Evolutionary conservation across 2,113 vertebrate species (phyloP), one percentile per base, ranked within the genome.

Genomic region (Monopterus albus): DNA sequence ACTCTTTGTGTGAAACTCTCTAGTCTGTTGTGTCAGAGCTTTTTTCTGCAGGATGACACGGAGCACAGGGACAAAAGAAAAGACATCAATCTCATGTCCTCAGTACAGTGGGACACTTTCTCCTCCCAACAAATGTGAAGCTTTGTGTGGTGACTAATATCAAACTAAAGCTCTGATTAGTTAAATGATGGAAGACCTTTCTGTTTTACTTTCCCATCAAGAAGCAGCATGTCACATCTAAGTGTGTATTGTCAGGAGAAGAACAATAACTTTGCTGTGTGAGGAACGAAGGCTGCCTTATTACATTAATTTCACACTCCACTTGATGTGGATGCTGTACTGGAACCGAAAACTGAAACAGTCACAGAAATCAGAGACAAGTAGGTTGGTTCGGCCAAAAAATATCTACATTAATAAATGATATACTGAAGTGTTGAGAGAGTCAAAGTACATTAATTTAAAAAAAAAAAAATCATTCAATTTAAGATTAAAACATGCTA

Each of bases 1-100:
- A 86, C 95, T 98, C 94, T 98, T 99, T 94, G 93, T 92, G 77
- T 96, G 96, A 93, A 98, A 98, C 76, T 97, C 96, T 91, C 96
- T 96, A 91, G 95, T 92, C 73, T 96, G 95, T 92, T 96, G 90
- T 72, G 92, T 93, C 90, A 96, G 95, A 88, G 95, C 94, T 92
- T 94, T 98, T 91, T 93, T 98, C 98, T 99, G 95, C 72, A 81
- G 72, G 40, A 72, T 82, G 67, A 40, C 62, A 72, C 51, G 56
- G 78, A 85, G 45, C 38, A 84, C 17, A 61, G 50, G 33, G 67
- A 70, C 42, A 81, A 76, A 82, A 68, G 40, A 70, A 62, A 58
- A 68, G 33, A 31, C 38, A 58, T 84, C 46, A 82, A 52, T 67
- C 63, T 72, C 3, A 9, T 21, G 38, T 38, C 47, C 15, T 50